These are phyloP conservation scores for Ptyas mucosa DNA, from an alignment of 2,113 vertebrate genomes.

Conservation along the genomic window DNA sequence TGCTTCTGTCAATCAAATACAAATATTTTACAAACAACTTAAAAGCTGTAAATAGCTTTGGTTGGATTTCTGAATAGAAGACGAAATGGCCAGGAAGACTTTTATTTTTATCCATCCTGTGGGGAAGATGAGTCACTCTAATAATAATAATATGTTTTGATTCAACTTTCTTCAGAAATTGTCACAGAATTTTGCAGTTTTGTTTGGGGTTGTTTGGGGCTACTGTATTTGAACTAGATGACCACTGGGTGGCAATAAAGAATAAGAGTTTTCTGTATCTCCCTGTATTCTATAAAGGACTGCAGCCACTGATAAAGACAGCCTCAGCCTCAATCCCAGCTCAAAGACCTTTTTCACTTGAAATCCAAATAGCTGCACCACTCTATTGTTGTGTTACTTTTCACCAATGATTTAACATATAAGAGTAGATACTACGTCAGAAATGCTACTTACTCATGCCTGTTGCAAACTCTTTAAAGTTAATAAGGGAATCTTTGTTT, in stretches of 20 bases:
- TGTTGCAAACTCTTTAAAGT: constrained; percentile 96
- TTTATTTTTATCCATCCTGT: background rate
- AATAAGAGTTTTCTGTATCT: background rate
- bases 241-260: constrained; percentile 1
- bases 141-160: background rate
- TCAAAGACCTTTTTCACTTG: background rate
- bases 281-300: background rate
- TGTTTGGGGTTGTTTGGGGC: background rate
- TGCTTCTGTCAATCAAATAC: background rate
- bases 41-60: background rate
- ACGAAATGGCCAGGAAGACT: background rate
- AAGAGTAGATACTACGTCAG: background rate
- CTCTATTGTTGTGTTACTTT: background rate
- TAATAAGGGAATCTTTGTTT: constrained; percentile 91
- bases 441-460: constrained; percentile 83
- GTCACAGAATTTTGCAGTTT: accelerated
- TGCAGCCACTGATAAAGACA: background rate
- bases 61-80: background rate
- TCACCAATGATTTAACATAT: background rate
- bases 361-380: background rate
- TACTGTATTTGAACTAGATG: background rate
- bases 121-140: background rate
- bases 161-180: background rate
- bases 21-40: background rate
- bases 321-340: background rate